These are phyloP conservation scores for Acridotheres tristis DNA, from an alignment of 2,797 vertebrate species.

Conservation along the genomic window DNA sequence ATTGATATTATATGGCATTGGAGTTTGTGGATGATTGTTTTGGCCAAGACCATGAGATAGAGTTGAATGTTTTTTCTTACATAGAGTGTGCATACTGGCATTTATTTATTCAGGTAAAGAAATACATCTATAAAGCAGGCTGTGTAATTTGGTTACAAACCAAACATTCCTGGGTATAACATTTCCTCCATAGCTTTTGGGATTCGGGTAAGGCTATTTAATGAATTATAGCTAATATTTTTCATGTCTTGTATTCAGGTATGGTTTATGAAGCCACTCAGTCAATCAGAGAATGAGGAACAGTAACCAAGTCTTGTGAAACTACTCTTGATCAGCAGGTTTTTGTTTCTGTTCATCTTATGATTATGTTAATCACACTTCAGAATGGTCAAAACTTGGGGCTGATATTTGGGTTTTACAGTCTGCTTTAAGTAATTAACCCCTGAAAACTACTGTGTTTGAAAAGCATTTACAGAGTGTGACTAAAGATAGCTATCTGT, in stretches of 20 bases:
- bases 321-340: accelerated
- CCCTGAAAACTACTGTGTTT: background rate
- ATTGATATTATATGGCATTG: background rate
- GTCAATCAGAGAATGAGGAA: background rate
- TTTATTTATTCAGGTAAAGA: background rate
- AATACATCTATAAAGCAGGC: background rate
- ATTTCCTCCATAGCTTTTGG: background rate
- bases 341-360: background rate
- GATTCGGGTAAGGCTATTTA: background rate
- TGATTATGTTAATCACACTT: background rate
- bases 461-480: background rate
- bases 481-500: background rate
- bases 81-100: background rate
- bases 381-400: background rate
- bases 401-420: background rate
- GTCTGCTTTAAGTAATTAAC: background rate
- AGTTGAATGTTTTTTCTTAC: background rate
- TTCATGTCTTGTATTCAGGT: background rate
- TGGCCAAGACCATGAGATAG: background rate
- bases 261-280: background rate
- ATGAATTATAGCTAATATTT: background rate
- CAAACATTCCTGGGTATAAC: background rate
- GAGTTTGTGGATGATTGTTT: background rate
- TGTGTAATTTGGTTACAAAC: background rate
- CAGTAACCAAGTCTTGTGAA: background rate